These are phyloP conservation scores for Trididemnum clinides DNA, from an alignment of 23 tunicate genomes.

Conservation along the genomic window DNA sequence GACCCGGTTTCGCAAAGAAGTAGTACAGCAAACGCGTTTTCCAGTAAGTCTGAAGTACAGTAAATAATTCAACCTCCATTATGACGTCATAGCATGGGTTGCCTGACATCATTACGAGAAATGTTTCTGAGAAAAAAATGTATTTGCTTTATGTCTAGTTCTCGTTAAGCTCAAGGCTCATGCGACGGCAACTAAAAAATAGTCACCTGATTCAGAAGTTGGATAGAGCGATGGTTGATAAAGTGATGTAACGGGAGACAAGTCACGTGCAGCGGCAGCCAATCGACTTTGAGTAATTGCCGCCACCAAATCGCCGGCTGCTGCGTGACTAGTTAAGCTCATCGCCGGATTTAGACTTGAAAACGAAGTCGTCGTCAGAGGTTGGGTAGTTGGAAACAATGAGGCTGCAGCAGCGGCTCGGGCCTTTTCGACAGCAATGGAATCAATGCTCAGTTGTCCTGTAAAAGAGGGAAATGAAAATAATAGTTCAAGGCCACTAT, in stretches of 20 bases:
- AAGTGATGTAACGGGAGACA: not conserved
- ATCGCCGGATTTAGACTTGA: conserved; percentile 69
- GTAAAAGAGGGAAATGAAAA: no score
- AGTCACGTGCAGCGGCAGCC: conserved; percentile 19
- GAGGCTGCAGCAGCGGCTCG: conserved; percentile 98
- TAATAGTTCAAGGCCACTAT: no score
- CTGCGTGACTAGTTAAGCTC: conserved; percentile 64
- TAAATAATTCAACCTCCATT: no score
- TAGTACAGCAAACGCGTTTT: no score
- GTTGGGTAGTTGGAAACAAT: conserved; percentile 65
- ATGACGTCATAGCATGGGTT: no score
- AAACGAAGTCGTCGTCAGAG: conserved; percentile 70
- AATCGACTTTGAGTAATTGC: conserved; percentile 75
- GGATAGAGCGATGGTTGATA: conserved; percentile 31
- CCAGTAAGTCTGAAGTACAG: no score
- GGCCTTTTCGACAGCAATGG: conserved; percentile 89
- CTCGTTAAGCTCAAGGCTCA: no score
- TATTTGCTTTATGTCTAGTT: no score
- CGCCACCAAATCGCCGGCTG: conserved; percentile 67
- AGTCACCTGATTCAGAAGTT: not conserved
- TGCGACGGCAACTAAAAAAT: no score
- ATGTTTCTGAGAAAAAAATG: no score
- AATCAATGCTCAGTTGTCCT: conserved; percentile 56
- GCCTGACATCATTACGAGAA: no score
- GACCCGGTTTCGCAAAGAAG: no score